Evolutionary conservation across 2,797 vertebrate genomes (phyloP), one percentile per base, ranked within the genome.

Genomic region (Gallinago stenura): DNA sequence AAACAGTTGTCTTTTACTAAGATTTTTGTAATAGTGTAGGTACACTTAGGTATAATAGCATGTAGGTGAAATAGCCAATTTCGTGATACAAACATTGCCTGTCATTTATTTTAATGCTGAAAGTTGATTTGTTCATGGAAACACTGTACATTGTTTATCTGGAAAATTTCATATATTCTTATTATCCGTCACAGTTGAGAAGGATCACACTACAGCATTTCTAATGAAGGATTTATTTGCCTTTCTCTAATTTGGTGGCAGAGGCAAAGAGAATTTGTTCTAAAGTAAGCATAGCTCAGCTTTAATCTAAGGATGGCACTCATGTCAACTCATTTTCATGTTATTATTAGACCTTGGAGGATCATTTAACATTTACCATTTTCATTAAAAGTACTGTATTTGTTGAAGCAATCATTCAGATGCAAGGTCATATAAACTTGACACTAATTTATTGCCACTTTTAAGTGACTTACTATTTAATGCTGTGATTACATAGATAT

Each of bases 291-390:
- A 82, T 6, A 86, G 60, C 53, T 95, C 91, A 76, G 70, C 60
- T 92, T 91, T 96, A 93, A 86, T 93, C 83, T 89, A 33, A 41
- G 62, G 22, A 50, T 87, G 77, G 83, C 77, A 83, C 61, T 37
- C 79, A 16, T 76, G 87, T 94, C 87, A 95, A 87, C 69, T 90
- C 61, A 95, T 96, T 96, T 94, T 94, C 76, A 37, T 72, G 85
- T 89, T 93, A 46, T 95, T 86, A 96, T 92, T 93, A 77, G 94
- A 86, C 86, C 71, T 83, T 77, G 64, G 91, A 96, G 91, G 83
- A 90, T 82, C 83, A 84, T 81, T 91, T 86, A 88, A 91, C 92
- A 88, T 91, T 92, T 91, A 83, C 84, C 37, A 80, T 87, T 94
- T 96, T 89, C 68, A 80, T 82, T 82, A 80, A 31, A 96, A 88